Conservation (phyloP, 2,888 invertebrate genomes). For the Asteroscopus sphinx region DNA sequence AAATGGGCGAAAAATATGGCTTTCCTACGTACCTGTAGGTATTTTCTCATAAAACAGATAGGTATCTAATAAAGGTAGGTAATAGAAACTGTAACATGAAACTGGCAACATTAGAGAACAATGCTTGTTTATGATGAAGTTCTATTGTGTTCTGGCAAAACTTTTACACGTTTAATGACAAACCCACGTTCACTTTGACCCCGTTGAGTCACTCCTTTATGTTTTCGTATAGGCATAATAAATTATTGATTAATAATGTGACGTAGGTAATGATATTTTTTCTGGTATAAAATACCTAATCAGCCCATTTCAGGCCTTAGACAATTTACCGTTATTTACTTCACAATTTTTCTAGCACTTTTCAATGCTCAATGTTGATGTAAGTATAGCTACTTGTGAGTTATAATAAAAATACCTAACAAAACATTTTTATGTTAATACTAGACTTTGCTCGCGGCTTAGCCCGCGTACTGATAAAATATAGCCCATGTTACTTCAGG, state of each 20-base stretch:
- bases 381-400: too few relatives aligned
- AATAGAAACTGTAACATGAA: slow-evolving; percentile 46
- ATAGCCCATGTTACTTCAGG: too few relatives aligned
- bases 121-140: slow-evolving; percentile 46
- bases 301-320: too few relatives aligned
- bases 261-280: background rate
- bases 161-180: slow-evolving; percentile 24
- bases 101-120: slow-evolving; percentile 45
- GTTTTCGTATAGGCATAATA: slow-evolving; percentile 16
- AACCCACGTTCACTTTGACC: slow-evolving; percentile 40
- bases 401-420: too few relatives aligned
- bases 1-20: slow-evolving; percentile 1
- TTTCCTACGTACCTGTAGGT: slow-evolving; percentile 6
- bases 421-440: too few relatives aligned
- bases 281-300: too few relatives aligned
- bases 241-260: background rate
- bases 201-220: slow-evolving; percentile 28
- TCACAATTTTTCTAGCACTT: background rate
- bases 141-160: slow-evolving; percentile 41
- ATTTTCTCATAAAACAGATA: slow-evolving; percentile 22
- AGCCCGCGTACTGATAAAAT: too few relatives aligned
- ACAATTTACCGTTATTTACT: background rate
- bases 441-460: too few relatives aligned
- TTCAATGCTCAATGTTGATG: background rate
- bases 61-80: slow-evolving; percentile 41